Evolutionary conservation across 2,888 invertebrate species (phyloP).

Genomic region (Xanthorhoe spadicearia): DNA sequence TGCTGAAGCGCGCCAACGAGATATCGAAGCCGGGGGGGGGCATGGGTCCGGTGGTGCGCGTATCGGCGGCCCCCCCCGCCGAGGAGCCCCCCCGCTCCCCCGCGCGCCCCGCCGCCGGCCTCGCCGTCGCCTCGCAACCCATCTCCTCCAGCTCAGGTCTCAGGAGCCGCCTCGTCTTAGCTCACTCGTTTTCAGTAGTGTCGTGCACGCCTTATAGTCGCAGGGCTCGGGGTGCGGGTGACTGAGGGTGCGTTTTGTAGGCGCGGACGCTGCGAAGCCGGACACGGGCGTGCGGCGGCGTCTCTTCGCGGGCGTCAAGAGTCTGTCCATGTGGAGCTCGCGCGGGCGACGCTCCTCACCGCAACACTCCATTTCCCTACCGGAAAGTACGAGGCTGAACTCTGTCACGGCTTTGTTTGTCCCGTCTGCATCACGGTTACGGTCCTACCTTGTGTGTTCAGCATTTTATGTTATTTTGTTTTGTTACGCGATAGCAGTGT

Average conservation of each 20-base stretch:
- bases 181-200: constrained; percentile 81
- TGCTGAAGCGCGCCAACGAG: constrained; percentile 97
- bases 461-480: constrained; percentile 67
- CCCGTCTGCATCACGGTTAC: constrained; percentile 73
- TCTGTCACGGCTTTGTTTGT: constrained; percentile 81
- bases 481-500: constrained; percentile 77
- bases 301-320: constrained; percentile 92
- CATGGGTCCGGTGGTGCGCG: constrained; percentile 77
- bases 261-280: constrained; percentile 77
- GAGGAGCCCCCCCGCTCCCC: constrained; percentile 70
- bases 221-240: constrained; percentile 69
- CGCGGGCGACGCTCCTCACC: constrained; percentile 88
- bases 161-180: constrained; percentile 65
- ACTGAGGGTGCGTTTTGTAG: constrained; percentile 79
- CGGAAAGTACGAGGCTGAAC: constrained; percentile 89
- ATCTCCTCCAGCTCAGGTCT: constrained; percentile 89
- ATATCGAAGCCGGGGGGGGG: constrained; percentile 86
- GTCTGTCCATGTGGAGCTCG: constrained; percentile 90
- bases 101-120: constrained; percentile 79
- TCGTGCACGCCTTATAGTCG: constrained; percentile 80
- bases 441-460: constrained; percentile 75
- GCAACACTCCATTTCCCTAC: constrained; percentile 93
- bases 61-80: constrained; percentile 58
- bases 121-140: constrained; percentile 88
- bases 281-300: constrained; percentile 89